Conservation (phyloP, 2,113 vertebrate species). For the Sula dactylatra region DNA sequence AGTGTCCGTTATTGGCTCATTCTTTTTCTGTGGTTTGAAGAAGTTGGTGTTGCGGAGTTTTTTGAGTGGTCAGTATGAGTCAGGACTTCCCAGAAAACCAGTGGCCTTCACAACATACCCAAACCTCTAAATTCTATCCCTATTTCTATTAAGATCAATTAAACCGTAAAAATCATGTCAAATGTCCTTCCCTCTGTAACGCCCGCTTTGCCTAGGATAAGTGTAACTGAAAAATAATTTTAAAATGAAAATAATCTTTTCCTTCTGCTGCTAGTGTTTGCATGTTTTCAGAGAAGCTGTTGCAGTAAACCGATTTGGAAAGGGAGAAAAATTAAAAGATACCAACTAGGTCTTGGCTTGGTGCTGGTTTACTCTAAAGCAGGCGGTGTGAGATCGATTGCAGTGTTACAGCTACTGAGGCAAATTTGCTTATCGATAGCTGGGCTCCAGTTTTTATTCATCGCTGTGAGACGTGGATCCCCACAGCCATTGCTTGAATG, state of each 20-base stretch:
- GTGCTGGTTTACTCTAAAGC: neutral
- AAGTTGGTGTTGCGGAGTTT: neutral
- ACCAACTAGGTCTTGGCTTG: neutral
- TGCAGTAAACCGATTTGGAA: neutral
- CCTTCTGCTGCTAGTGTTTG: neutral
- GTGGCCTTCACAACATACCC: neutral
- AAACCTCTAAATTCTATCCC: neutral
- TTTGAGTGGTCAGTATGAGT: neutral
- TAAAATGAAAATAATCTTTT: neutral
- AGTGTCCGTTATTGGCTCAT: neutral
- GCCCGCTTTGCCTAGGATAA: neutral
- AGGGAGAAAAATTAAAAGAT: neutral
- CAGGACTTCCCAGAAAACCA: neutral
- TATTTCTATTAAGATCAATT: neutral
- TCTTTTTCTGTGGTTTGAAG: neutral
- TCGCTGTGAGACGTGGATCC: neutral
- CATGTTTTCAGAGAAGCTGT: neutral
- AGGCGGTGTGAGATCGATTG: neutral
- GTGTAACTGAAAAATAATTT: neutral
- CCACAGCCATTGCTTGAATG: neutral
- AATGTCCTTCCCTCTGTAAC: neutral
- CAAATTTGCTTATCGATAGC: neutral
- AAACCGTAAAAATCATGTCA: neutral
- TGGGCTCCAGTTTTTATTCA: neutral
- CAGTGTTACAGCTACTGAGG: neutral